Conservation (phyloP, 2,888 invertebrate genomes). For the Lithophane semibrunnea region DNA sequence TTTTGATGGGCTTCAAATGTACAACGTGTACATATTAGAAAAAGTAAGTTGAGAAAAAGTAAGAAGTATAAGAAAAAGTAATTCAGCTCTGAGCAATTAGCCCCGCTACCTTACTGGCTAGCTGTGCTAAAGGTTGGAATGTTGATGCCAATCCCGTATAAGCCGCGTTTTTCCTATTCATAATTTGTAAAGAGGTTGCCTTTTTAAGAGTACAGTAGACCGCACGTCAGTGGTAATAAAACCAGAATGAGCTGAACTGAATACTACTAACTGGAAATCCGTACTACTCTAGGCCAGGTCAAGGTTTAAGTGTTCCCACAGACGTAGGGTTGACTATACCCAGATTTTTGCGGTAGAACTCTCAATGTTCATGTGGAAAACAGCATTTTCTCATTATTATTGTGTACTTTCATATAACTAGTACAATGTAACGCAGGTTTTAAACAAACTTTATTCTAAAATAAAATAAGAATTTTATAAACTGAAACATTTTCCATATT, state of each 20-base stretch:
- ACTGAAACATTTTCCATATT: constrained; percentile 3
- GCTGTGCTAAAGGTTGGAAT: neutral
- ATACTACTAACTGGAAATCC: neutral
- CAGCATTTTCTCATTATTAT: neutral
- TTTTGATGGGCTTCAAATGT: neutral
- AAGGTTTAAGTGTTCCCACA: neutral
- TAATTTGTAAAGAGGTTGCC: neutral
- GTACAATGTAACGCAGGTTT: neutral
- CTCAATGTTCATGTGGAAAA: neutral
- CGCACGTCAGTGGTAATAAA: neutral
- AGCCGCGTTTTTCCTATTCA: neutral
- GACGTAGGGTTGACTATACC: neutral
- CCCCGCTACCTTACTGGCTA: neutral
- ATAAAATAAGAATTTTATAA: neutral
- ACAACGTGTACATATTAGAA: neutral
- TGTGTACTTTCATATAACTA: neutral
- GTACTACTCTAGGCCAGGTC: neutral
- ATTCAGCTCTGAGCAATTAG: neutral
- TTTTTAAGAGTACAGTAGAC: neutral
- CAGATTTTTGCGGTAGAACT: neutral
- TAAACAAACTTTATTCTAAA: neutral
- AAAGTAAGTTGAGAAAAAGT: neutral
- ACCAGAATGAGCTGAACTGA: neutral
- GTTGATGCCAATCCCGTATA: neutral
- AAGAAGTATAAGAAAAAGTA: no score